phyloP scores from a whole-genome alignment of 1,140 invertebrate genomes.

The Lethrus apterus region DNA sequence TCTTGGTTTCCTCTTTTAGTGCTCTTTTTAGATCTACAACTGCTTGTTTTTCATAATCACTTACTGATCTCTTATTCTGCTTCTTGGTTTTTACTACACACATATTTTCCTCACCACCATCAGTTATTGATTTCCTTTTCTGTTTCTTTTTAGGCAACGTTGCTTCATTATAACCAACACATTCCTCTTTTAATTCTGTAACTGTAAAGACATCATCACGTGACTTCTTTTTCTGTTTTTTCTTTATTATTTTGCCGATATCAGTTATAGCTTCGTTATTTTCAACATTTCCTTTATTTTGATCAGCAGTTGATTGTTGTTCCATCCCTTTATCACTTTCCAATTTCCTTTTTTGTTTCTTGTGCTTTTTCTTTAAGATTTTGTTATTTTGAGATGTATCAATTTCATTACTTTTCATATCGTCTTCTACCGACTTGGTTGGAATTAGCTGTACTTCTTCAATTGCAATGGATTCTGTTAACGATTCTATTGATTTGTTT shows the following conservation, averaged over 20 bases:
- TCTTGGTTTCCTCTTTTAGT: not conserved
- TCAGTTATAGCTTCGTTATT: conserved; percentile 1
- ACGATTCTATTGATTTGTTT: not conserved
- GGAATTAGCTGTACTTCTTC: too few species aligned
- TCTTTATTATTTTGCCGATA: not conserved
- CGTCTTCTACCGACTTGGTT: too few species aligned
- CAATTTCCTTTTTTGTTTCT: not conserved
- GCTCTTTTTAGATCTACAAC: not conserved
- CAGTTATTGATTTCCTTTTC: not conserved
- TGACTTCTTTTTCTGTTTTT: conserved; percentile 3
- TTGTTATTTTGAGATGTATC: not conserved
- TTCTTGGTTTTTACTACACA: not conserved
- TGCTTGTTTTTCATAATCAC: not conserved
- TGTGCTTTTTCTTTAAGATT: not conserved
- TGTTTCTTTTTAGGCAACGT: too few species aligned
- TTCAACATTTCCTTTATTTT: conserved; percentile 4
- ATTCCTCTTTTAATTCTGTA: too few species aligned
- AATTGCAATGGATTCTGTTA: too few species aligned
- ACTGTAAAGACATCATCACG: conserved; percentile 4
- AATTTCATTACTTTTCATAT: too few species aligned
- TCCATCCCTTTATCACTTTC: not conserved
- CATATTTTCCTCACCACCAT: not conserved
- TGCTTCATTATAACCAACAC: too few species aligned
- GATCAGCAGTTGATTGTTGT: too few species aligned
- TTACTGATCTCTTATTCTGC: not conserved